phyloP scores from a whole-genome alignment of 2,113 vertebrate species.

The Brevimyrus niger region DNA sequence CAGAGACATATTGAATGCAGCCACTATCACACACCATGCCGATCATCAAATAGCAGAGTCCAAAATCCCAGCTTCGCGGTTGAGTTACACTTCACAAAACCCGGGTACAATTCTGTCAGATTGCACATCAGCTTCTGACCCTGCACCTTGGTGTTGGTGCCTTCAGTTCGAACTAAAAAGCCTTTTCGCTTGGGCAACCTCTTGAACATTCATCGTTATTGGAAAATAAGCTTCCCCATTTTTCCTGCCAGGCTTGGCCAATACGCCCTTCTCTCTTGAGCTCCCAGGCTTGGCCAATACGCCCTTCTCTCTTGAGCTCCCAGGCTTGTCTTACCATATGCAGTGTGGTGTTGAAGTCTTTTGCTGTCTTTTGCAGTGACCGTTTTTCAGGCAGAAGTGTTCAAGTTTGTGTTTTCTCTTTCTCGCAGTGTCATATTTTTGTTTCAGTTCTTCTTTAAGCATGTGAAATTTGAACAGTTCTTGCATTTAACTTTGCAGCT shows the following conservation, averaged over 20 bases:
- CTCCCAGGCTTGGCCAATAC: neutral
- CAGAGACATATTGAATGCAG: too few species aligned
- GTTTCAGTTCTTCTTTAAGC: neutral
- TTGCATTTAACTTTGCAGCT: neutral
- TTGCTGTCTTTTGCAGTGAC: too few species aligned
- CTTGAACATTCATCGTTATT: neutral
- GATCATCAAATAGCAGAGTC: too few species aligned
- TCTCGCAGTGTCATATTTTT: neutral
- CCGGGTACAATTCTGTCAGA: too few species aligned
- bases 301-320: neutral
- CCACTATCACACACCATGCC: too few species aligned
- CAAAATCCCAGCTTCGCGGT: too few species aligned
- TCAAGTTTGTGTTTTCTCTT: neutral
- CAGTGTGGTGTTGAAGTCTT: neutral
- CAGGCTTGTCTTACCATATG: neutral
- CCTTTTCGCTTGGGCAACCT: neutral
- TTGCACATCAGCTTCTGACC: neutral
- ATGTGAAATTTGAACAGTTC: neutral
- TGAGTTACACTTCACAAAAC: too few species aligned
- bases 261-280: neutral
- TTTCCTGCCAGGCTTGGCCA: neutral
- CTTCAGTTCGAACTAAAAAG: neutral
- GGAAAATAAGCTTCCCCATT: neutral
- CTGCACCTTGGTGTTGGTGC: neutral
- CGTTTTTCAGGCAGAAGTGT: too few species aligned